Evolutionary conservation across 1,140 invertebrate genomes (phyloP).

Genomic region (Maniola jurtina): DNA sequence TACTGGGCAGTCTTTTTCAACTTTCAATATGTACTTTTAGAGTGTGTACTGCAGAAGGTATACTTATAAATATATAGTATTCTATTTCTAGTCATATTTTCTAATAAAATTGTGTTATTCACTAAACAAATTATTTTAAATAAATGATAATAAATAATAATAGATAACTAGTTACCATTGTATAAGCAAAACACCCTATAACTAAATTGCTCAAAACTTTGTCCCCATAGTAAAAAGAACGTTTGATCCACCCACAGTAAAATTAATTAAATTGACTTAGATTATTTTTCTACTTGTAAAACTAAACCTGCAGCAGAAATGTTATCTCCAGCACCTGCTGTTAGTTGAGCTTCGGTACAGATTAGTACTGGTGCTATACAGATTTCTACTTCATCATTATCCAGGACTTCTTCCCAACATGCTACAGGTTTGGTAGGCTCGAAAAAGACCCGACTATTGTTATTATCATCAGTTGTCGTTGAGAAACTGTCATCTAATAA

Average conservation of each 20-base stretch:
- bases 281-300: slow-evolving; percentile 83
- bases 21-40: no score
- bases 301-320: slow-evolving; percentile 92
- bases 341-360: slow-evolving; percentile 89
- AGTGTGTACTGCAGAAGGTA: no score
- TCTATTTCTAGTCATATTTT: no score
- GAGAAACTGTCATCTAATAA: slow-evolving; percentile 93
- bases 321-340: slow-evolving; percentile 93
- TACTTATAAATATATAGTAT: no score
- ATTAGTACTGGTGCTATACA: slow-evolving; percentile 93
- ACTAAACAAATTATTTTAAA: no score
- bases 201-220: neutral
- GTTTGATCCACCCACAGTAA: slow-evolving; percentile 5
- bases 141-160: neutral
- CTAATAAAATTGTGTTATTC: no score
- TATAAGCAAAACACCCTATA: neutral
- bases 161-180: neutral
- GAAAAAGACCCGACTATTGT: slow-evolving; percentile 80
- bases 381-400: slow-evolving; percentile 81
- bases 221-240: neutral
- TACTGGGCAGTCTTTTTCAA: no score
- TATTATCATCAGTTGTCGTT: slow-evolving; percentile 81
- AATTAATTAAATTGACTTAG: slow-evolving; percentile 1
- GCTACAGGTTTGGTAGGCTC: slow-evolving; percentile 87
- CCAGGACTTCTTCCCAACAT: slow-evolving; percentile 88